Evolutionary conservation across 2,797 vertebrate species (phyloP).

Genomic region (Halcyon leucocephala): DNA sequence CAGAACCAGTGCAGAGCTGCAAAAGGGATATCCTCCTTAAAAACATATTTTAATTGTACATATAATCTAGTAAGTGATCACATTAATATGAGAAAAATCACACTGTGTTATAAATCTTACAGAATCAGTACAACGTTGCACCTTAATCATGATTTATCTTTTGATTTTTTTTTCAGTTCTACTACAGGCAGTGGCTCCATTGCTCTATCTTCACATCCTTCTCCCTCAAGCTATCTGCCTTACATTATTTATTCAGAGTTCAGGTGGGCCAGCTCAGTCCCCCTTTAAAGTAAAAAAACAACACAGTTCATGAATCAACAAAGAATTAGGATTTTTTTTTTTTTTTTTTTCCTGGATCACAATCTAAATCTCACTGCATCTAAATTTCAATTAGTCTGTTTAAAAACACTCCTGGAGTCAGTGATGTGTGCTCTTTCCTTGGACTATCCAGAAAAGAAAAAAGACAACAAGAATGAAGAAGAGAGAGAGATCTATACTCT

Average conservation of each 20-base stretch:
- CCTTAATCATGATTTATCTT: conserved; percentile 24
- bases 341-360: not conserved
- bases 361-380: not conserved
- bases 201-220: not conserved
- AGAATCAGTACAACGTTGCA: not conserved
- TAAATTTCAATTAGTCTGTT: conserved; percentile 34
- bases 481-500: not conserved
- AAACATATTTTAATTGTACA: conserved; percentile 6
- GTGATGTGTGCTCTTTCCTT: conserved; percentile 2
- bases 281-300: not conserved
- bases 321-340: not conserved
- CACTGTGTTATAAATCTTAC: not conserved
- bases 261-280: not conserved
- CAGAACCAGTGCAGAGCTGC: conserved; percentile 28
- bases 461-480: not conserved
- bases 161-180: not conserved
- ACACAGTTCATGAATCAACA: not conserved
- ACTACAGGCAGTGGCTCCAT: not conserved
- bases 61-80: not conserved
- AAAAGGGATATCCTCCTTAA: not conserved
- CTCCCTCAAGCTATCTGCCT: conserved; percentile 3
- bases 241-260: conserved; percentile 21
- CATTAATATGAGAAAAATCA: not conserved
- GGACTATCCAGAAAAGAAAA: not conserved
- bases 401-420: conserved; percentile 10